phyloP scores from a whole-genome alignment of 92 coral and sea anemone genomes.

The Virgularia gustaviana region DNA sequence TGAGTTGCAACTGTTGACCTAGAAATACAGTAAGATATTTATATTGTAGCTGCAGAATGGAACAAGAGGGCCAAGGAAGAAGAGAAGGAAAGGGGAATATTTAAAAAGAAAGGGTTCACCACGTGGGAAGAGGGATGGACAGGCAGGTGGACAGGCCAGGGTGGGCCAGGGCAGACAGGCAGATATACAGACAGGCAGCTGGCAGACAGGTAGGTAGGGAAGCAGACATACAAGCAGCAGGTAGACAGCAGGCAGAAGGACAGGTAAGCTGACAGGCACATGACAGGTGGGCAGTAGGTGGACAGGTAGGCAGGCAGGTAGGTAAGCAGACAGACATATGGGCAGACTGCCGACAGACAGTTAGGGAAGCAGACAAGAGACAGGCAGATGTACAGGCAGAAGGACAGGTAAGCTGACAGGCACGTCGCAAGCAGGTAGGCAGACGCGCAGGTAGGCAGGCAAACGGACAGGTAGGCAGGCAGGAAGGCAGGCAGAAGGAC shows the following conservation, averaged over 20 bases:
- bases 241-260: background rate
- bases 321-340: background rate
- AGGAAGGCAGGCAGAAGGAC: no score
- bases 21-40: background rate
- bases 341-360: background rate
- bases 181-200: background rate
- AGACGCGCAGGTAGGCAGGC: no score
- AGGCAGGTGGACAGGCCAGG: background rate
- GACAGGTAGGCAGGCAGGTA: background rate
- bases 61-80: background rate
- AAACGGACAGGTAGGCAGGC: no score
- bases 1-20: conserved; percentile 13
- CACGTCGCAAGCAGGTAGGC: background rate
- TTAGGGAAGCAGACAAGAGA: background rate
- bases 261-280: background rate
- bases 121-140: background rate
- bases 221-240: background rate
- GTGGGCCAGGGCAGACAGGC: no score
- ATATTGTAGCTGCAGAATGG: background rate
- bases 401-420: background rate
- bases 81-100: no score
- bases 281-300: background rate
- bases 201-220: background rate
- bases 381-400: background rate
- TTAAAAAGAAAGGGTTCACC: no score